These are phyloP conservation scores for Mycogona germanica DNA, from an alignment of 2,888 invertebrate genomes.

Conservation along the genomic window DNA sequence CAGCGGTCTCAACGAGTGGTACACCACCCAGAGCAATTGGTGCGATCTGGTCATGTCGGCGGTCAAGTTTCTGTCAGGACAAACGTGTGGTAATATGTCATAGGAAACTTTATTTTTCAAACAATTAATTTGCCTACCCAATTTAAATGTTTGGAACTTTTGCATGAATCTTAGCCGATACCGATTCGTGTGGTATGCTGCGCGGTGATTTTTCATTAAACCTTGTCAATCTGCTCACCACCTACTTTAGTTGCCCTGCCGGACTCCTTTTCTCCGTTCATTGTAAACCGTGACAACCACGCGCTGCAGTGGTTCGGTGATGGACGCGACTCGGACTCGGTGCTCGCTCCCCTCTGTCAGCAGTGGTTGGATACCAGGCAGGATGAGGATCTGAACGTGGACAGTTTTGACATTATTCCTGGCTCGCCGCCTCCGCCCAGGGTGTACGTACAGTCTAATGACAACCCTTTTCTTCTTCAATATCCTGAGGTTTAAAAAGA, in stretches of 20 bases:
- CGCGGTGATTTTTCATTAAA: neutral
- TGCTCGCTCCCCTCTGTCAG: constrained; percentile 58
- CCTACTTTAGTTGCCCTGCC: constrained; percentile 47
- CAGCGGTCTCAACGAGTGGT: constrained; percentile 33
- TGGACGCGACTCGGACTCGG: constrained; percentile 73
- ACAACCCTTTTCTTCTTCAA: constrained; percentile 1
- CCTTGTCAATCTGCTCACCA: no score
- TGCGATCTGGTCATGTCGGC: constrained; percentile 60
- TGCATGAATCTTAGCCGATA: no score
- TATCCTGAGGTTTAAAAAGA: neutral
- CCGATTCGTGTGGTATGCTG: neutral
- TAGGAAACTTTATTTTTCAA: constrained; percentile 10
- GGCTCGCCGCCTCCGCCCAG: constrained; percentile 35
- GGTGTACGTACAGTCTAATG: constrained; percentile 27
- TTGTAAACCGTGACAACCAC: constrained; percentile 59
- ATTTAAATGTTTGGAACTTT: no score
- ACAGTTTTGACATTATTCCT: constrained; percentile 27
- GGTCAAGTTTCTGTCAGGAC: constrained; percentile 70
- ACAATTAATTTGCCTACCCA: neutral
- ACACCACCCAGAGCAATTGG: constrained; percentile 35
- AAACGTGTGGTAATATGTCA: constrained; percentile 49
- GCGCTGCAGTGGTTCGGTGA: constrained; percentile 80
- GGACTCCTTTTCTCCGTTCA: constrained; percentile 75
- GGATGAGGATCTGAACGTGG: constrained; percentile 24
- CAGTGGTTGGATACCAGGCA: constrained; percentile 50